These are phyloP conservation scores for Protobothrops mucrosquamatus DNA, from an alignment of 2,113 vertebrate genomes.

Conservation along the genomic window DNA sequence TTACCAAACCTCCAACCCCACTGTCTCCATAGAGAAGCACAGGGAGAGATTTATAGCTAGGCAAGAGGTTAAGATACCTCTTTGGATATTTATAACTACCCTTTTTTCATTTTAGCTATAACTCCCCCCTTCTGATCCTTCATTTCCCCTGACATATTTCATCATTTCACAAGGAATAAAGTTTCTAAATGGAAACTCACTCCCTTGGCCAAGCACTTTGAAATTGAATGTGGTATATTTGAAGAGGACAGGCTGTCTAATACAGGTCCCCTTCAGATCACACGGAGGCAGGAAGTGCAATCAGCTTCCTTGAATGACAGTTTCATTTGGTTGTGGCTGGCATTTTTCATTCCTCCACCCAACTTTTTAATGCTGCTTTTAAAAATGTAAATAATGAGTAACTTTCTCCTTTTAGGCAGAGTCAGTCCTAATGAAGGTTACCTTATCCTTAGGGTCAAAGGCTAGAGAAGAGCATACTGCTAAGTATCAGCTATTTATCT, in stretches of 20 bases:
- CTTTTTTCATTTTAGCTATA: conserved; percentile 38
- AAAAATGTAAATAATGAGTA: conserved; percentile 65
- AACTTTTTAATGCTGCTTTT: conserved; percentile 67
- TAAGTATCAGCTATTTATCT: conserved; percentile 53
- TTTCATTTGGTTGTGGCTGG: conserved; percentile 61
- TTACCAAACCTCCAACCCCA: conserved; percentile 12
- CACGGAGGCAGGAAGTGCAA: conserved; percentile 62
- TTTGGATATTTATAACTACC: conserved; percentile 57
- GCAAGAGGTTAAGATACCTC: conserved; percentile 49
- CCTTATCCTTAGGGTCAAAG: conserved; percentile 47
- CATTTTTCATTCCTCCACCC: conserved; percentile 62
- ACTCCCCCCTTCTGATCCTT: conserved; percentile 37
- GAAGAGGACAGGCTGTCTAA: conserved; percentile 58
- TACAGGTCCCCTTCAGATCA: conserved; percentile 67
- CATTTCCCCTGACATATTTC: conserved; percentile 64
- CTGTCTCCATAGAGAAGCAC: not conserved
- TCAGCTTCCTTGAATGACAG: conserved; percentile 58
- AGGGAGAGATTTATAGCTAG: conserved; percentile 36
- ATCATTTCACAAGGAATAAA: conserved; percentile 67
- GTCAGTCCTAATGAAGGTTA: conserved; percentile 63
- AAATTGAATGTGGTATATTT: conserved; percentile 64
- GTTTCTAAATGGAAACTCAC: conserved; percentile 59
- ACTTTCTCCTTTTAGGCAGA: conserved; percentile 52
- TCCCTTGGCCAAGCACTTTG: conserved; percentile 59
- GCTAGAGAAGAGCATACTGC: not conserved